phyloP scores from a whole-genome alignment of 2,888 invertebrate species.

The Toxonevra muliebris region DNA sequence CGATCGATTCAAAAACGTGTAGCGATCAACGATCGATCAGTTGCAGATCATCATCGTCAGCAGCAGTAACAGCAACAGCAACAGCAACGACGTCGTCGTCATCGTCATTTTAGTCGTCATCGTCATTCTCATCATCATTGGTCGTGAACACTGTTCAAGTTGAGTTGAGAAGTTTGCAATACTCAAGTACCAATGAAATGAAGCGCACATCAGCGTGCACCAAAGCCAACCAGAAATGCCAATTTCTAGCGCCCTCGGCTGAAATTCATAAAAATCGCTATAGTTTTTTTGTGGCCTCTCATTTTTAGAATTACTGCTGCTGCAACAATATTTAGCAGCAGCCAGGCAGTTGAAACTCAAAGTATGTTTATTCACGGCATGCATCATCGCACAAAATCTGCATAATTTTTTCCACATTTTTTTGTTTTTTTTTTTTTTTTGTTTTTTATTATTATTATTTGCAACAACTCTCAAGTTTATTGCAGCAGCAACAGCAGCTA shows the following conservation, averaged over 20 bases:
- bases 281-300: background rate
- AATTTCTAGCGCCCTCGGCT: constrained; percentile 59
- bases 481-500: constrained; percentile 1
- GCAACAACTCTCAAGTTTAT: background rate
- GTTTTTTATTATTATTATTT: no score
- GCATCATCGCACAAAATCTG: constrained; percentile 47
- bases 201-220: no score
- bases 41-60: constrained; percentile 43
- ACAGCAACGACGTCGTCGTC: constrained; percentile 10
- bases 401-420: constrained; percentile 40
- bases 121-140: constrained; percentile 24
- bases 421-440: no score
- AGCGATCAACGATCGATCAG: constrained; percentile 42
- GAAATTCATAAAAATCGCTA: constrained; percentile 45
- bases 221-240: constrained; percentile 30
- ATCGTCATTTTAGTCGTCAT: constrained; percentile 11
- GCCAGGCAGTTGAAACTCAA: constrained; percentile 32
- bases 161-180: background rate
- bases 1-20: background rate
- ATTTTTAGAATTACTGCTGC: no score
- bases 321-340: constrained; percentile 17
- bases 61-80: constrained; percentile 18
- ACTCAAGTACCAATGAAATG: background rate
- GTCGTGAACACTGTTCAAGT: constrained; percentile 26
- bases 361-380: constrained; percentile 46